These are phyloP conservation scores for Ophioderma brevispina DNA, from an alignment of 35 echinoderm and acorn worm species.

Conservation along the genomic window DNA sequence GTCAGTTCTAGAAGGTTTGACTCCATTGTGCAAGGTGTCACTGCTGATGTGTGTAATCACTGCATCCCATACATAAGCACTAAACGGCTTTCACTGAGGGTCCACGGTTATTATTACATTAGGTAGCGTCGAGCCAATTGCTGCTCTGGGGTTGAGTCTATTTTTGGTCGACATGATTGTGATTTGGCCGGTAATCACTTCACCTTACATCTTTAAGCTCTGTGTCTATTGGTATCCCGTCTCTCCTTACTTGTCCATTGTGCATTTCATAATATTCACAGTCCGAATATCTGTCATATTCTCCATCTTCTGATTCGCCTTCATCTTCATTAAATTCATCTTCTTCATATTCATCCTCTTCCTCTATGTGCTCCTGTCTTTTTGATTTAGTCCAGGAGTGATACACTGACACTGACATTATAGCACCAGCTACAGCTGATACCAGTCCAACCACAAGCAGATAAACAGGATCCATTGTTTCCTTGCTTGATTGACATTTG, in stretches of 20 bases:
- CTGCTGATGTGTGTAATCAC: neutral
- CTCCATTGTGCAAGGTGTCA: too few species aligned
- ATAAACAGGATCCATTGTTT: constrained; percentile 46
- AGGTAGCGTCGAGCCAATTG: neutral
- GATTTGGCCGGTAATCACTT: neutral
- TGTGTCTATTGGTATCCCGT: neutral
- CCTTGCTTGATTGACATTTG: neutral
- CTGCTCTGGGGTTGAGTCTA: neutral
- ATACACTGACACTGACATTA: constrained; percentile 42
- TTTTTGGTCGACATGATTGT: neutral
- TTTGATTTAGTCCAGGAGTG: constrained; percentile 25
- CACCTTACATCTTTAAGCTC: neutral
- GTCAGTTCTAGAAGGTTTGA: too few species aligned
- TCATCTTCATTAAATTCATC: neutral
- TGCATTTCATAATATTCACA: constrained; percentile 14
- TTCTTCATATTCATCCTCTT: neutral
- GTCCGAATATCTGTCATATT: constrained; percentile 1
- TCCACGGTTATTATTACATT: neutral
- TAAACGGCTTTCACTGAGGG: neutral
- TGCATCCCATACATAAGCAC: neutral
- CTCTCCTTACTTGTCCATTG: neutral
- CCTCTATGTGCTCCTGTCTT: neutral
- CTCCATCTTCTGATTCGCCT: neutral
- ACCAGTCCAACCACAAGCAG: constrained; percentile 20
- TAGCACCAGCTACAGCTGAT: constrained; percentile 25